These are phyloP conservation scores for Hemithea aestivaria DNA, from an alignment of 2,888 invertebrate species.

Conservation along the genomic window DNA sequence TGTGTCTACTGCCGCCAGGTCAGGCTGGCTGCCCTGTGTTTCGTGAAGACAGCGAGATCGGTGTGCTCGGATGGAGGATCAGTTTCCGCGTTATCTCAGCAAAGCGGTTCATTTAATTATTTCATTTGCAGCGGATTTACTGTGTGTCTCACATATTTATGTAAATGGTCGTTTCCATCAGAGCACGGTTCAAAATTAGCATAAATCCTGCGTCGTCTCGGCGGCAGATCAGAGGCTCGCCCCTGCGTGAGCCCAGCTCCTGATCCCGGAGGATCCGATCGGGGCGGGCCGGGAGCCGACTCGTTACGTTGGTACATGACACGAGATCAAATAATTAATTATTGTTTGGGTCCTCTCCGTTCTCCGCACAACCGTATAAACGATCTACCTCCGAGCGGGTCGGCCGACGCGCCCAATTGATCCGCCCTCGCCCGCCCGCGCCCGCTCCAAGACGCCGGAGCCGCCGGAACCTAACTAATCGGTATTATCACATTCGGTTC, in stretches of 20 bases:
- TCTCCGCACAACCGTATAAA: slow-evolving; percentile 28
- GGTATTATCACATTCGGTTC: slow-evolving; percentile 6
- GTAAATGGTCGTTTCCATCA: slow-evolving; percentile 18
- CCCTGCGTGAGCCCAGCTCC: no score
- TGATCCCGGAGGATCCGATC: slow-evolving; percentile 39
- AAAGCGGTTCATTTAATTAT: slow-evolving; percentile 11
- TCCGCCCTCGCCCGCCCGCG: slow-evolving; percentile 24
- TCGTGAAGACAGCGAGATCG: no score
- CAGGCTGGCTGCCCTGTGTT: no score
- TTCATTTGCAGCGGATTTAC: slow-evolving; percentile 9
- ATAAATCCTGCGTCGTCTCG: slow-evolving; percentile 25
- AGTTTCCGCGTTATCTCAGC: slow-evolving; percentile 5
- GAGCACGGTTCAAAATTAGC: slow-evolving; percentile 21
- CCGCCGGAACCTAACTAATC: slow-evolving; percentile 11
- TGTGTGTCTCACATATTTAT: slow-evolving; percentile 10
- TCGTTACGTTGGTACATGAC: slow-evolving; percentile 31
- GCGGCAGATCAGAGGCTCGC: slow-evolving; percentile 9
- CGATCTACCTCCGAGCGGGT: slow-evolving; percentile 32
- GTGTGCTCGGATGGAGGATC: no score
- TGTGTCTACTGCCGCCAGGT: no score
- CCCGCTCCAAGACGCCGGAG: slow-evolving; percentile 4
- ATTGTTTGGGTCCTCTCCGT: slow-evolving; percentile 40
- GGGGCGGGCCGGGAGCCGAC: slow-evolving; percentile 24
- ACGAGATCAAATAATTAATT: slow-evolving; percentile 51
- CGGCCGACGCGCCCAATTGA: slow-evolving; percentile 35